phyloP scores from a whole-genome alignment of 2,888 invertebrate species.

The Heliconius sara region DNA sequence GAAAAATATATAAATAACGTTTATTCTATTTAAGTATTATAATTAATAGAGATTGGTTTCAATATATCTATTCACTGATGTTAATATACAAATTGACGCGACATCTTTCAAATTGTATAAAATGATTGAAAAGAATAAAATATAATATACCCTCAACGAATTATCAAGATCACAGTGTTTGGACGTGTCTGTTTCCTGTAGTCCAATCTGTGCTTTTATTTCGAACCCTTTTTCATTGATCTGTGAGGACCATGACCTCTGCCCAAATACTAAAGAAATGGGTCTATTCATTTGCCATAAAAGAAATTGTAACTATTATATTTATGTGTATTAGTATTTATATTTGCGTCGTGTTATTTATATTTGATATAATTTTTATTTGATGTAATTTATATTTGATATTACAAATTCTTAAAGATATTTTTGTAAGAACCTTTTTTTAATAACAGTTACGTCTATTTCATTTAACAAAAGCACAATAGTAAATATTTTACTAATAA shows the following conservation, averaged over 20 bases:
- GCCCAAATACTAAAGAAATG: slow-evolving; percentile 10
- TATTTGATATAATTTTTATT: no score
- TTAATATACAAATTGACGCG: no score
- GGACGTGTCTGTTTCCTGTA: not conserved
- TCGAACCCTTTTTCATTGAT: slow-evolving; percentile 15
- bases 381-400: no score
- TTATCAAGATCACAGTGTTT: slow-evolving; percentile 16
- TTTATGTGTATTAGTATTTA: not conserved
- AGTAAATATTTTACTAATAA: not conserved
- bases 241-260: slow-evolving; percentile 13
- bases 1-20: no score
- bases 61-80: no score
- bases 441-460: not conserved
- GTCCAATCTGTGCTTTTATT: slow-evolving; percentile 23
- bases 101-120: not conserved
- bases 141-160: not conserved
- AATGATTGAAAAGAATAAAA: not conserved
- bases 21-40: no score
- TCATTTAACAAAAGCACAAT: not conserved
- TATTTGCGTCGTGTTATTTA: not conserved
- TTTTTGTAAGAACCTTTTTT: not conserved
- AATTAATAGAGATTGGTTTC: no score
- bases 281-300: not conserved
- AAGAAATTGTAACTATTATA: not conserved
- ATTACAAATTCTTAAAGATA: not conserved